Percentiles rank a stretch among this genome's conserved stretches.
These are phyloP conservation scores for Dascyllus trimaculatus DNA, from an alignment of 2,113 vertebrate species.

Conservation along the genomic window DNA sequence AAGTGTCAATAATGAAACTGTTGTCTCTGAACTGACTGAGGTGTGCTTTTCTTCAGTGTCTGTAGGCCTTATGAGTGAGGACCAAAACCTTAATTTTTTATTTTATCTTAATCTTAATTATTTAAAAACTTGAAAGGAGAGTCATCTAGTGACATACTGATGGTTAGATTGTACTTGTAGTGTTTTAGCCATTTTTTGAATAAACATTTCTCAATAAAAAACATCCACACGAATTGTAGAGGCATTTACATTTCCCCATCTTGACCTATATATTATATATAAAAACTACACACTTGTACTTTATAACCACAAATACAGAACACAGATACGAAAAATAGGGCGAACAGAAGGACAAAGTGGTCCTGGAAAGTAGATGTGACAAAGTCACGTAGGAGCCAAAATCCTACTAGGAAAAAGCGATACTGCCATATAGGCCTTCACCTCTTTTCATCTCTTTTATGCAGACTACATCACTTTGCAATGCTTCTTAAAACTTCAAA, in stretches of 20 bases:
- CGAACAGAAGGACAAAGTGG: not conserved
- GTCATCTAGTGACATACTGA: constrained; percentile 11
- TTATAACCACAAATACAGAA: not conserved
- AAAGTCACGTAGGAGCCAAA: not conserved
- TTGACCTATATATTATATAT: not conserved
- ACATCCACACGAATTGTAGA: not conserved
- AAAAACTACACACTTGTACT: not conserved
- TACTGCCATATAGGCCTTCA: not conserved
- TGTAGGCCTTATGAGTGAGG: not conserved
- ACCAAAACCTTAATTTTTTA: not conserved
- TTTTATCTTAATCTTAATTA: constrained; percentile 13
- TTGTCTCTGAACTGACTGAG: constrained; percentile 50
- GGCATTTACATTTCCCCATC: not conserved
- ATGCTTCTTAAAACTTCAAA: constrained; percentile 21
- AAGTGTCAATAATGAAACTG: constrained; percentile 36
- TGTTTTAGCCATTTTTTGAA: not conserved
- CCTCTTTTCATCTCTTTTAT: constrained; percentile 16
- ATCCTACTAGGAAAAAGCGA: not conserved
- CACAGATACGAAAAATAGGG: not conserved
- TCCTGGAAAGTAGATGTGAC: not conserved
- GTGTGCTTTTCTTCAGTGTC: constrained; percentile 5
- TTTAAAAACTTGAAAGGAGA: constrained; percentile 12
- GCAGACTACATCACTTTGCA: not conserved
- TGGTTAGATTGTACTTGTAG: not conserved
- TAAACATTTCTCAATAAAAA: not conserved